These are phyloP conservation scores for Notarius lentiginosus DNA, from an alignment of 2,113 vertebrate genomes.

Conservation along the genomic window DNA sequence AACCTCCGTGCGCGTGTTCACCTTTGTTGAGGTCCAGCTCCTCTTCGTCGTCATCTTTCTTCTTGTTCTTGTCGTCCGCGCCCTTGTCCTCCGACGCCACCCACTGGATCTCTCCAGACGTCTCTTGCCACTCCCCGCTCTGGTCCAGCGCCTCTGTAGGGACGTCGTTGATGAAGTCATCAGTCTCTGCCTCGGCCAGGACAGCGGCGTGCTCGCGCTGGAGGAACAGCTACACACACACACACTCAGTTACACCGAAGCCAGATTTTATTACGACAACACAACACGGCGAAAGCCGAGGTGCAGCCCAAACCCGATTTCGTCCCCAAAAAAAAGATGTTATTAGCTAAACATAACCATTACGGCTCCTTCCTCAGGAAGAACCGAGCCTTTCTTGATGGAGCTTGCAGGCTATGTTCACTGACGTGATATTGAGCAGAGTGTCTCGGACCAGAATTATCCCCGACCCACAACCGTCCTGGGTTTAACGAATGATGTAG, in stretches of 20 bases:
- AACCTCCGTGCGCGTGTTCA: slow-evolving; percentile 36
- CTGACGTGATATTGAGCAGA: not conserved
- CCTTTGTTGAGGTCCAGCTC: slow-evolving; percentile 99
- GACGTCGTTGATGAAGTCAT: slow-evolving; percentile 95
- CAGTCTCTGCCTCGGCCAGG: slow-evolving; percentile 92
- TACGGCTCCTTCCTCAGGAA: no score
- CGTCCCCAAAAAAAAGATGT: no score
- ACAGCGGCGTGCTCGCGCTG: slow-evolving; percentile 90
- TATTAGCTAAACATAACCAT: no score
- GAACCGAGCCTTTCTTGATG: no score
- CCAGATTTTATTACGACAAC: not conserved
- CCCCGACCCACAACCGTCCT: no score
- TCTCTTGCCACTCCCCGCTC: slow-evolving; percentile 95
- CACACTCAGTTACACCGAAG: not conserved
- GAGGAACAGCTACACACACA: slow-evolving; percentile 81
- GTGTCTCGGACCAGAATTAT: no score
- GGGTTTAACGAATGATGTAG: not conserved
- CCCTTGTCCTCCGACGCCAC: slow-evolving; percentile 83
- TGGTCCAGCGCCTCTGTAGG: slow-evolving; percentile 85
- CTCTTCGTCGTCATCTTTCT: slow-evolving; percentile 90
- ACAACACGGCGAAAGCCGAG: no score
- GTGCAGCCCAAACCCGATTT: no score
- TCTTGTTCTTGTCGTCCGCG: slow-evolving; percentile 65
- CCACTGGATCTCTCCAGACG: slow-evolving; percentile 94
- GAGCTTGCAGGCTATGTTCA: no score